A percentile compares a stretch with the other conserved stretches of the same genome.
phyloP scores from a whole-genome alignment of 64 coral and sea anemone genomes.

The Stichodactyla mertensii region DNA sequence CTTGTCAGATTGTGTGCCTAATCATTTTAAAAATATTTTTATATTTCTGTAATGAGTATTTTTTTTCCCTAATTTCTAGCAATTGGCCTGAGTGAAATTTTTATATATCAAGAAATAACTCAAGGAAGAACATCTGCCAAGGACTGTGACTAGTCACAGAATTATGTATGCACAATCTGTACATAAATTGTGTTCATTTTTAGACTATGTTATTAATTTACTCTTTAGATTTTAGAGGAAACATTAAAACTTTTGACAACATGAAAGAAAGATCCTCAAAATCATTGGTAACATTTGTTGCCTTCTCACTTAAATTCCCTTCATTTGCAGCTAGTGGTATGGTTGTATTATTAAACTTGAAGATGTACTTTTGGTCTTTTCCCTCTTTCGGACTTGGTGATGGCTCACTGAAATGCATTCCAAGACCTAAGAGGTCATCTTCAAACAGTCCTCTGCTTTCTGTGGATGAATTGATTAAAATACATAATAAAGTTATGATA shows the following conservation, averaged over 20 bases:
- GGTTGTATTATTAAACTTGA: conserved; percentile 63
- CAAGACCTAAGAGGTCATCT: conserved; percentile 68
- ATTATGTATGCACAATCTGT: neutral
- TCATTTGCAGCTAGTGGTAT: conserved; percentile 53
- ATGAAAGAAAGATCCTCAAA: conserved; percentile 94
- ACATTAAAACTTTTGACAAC: conserved; percentile 89
- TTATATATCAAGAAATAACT: no score
- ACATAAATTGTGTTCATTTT: neutral
- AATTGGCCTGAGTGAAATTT: no score
- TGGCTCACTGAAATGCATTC: conserved; percentile 55
- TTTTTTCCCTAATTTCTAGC: no score
- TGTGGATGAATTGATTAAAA: neutral
- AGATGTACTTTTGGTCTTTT: conserved; percentile 54
- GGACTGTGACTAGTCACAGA: neutral
- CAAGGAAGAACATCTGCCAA: no score
- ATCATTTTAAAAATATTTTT: no score
- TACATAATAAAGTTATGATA: no score
- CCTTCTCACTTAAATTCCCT: conserved; percentile 53
- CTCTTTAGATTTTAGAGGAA: conserved; percentile 73
- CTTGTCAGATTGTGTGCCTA: no score
- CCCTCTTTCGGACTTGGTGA: neutral
- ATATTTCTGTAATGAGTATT: no score
- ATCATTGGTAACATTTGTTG: conserved; percentile 55
- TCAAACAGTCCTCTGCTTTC: conserved; percentile 66
- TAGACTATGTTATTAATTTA: neutral